Conservation (phyloP, 2,888 invertebrate genomes). For the Drosophila bunnanda region DNA sequence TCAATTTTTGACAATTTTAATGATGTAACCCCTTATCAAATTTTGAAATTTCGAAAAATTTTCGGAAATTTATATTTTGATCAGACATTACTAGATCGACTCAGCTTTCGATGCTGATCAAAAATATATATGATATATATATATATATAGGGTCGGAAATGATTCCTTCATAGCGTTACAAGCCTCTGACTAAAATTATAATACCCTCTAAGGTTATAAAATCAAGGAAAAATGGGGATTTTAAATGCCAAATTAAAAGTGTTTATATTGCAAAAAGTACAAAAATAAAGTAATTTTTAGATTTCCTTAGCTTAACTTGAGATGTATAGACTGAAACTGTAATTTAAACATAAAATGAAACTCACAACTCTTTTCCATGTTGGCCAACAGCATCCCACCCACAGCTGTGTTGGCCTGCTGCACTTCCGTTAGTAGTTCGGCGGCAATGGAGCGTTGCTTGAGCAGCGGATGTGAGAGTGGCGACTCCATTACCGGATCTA, state of each 20-base stretch:
- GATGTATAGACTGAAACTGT: background rate
- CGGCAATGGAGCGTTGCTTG: slow-evolving; percentile 91
- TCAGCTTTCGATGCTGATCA: too few relatives aligned
- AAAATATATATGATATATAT: too few relatives aligned
- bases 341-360: slow-evolving; percentile 4
- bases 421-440: slow-evolving; percentile 90
- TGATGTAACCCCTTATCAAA: too few relatives aligned
- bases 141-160: too few relatives aligned
- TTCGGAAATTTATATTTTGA: too few relatives aligned
- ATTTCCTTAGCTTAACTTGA: too few relatives aligned
- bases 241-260: background rate
- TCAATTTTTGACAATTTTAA: too few relatives aligned
- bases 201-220: background rate
- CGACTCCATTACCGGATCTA: slow-evolving; percentile 94
- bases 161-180: too few relatives aligned
- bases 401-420: slow-evolving; percentile 90
- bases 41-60: too few relatives aligned
- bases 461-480: slow-evolving; percentile 92
- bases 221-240: accelerated
- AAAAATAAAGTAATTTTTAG: background rate
- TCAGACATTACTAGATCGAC: too few relatives aligned
- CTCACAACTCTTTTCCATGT: slow-evolving; percentile 93
- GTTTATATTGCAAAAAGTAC: background rate
- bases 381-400: slow-evolving; percentile 93
- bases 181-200: too few relatives aligned